Evolutionary conservation across 2,797 vertebrate species (phyloP).

Genomic region (Glyptemys insculpta): DNA sequence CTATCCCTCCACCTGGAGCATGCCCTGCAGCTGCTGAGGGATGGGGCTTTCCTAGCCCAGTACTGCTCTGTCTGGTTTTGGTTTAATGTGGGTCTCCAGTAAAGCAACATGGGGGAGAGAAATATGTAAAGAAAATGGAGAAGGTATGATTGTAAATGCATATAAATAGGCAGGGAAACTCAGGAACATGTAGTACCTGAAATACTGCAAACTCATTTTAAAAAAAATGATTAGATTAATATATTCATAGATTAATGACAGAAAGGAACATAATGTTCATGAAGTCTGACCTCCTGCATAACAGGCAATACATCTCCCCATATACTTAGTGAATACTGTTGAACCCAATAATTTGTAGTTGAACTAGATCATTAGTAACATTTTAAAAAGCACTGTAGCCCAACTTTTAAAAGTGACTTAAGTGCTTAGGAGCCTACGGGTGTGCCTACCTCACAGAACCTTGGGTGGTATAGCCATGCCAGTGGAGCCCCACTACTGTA

Average conservation of each 20-base stretch:
- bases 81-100: background rate
- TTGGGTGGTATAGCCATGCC: background rate
- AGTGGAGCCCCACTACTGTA: background rate
- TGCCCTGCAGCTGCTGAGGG: background rate
- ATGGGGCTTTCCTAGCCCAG: background rate
- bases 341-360: background rate
- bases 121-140: background rate
- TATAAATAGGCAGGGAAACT: background rate
- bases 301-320: background rate
- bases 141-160: background rate
- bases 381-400: background rate
- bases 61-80: background rate
- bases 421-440: background rate
- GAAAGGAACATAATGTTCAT: background rate
- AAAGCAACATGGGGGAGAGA: background rate
- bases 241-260: background rate
- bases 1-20: background rate
- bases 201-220: background rate
- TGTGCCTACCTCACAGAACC: background rate
- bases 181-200: background rate
- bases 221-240: background rate
- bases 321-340: background rate
- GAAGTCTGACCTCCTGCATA: background rate
- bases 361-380: background rate
- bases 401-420: background rate